Conservation (phyloP, 2,888 invertebrate species). For the Lasius fuliginosus region DNA sequence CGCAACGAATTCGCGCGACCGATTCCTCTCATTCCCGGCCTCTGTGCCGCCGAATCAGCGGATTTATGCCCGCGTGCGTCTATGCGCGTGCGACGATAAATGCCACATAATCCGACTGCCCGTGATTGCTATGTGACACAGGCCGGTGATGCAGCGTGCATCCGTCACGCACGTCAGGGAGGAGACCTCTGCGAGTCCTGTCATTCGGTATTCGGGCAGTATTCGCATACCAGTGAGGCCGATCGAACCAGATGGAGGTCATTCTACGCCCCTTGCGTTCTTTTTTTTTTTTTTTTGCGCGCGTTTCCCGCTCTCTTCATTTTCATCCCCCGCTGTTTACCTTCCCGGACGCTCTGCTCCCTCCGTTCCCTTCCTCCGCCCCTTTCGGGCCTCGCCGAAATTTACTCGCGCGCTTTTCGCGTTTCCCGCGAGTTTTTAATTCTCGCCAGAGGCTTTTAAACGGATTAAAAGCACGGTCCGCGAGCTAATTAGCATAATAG, state of each 20-base stretch:
- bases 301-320: conserved; percentile 25
- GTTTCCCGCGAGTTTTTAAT: conserved; percentile 48
- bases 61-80: conserved; percentile 28
- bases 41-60: conserved; percentile 73
- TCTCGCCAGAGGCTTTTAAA: conserved; percentile 52
- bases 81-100: conserved; percentile 73
- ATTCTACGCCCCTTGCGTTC: conserved; percentile 31
- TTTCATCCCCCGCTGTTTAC: conserved; percentile 16
- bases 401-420: conserved; percentile 61
- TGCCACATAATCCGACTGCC: conserved; percentile 79
- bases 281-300: not conserved
- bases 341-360: not conserved
- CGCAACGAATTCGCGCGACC: not conserved
- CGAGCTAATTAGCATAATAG: conserved; percentile 50
- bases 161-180: not conserved
- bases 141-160: conserved; percentile 69
- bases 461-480: conserved; percentile 42
- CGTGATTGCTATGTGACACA: conserved; percentile 79
- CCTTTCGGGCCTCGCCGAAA: conserved; percentile 62
- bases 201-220: conserved; percentile 58
- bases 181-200: conserved; percentile 34
- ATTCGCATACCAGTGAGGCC: conserved; percentile 20
- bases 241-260: conserved; percentile 32
- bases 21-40: not conserved
- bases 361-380: not conserved